Evolutionary conservation across 2,888 invertebrate genomes (phyloP).

Genomic region (Anagyrus pseudococci): DNA sequence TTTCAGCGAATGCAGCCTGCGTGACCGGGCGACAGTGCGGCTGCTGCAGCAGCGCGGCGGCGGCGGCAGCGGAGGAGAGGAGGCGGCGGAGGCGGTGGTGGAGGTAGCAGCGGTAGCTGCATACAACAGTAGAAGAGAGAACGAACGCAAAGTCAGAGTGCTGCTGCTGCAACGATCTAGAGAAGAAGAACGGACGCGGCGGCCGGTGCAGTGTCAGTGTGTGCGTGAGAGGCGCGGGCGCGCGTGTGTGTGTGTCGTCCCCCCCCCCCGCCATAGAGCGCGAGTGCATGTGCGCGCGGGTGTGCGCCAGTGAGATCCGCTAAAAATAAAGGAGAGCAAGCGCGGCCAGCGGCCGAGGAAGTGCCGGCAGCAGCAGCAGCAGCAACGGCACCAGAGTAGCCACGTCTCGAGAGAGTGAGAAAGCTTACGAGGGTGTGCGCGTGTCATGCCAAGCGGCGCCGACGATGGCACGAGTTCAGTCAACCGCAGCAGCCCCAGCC

Average conservation of each 20-base stretch:
- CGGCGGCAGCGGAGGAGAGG: too few relatives aligned
- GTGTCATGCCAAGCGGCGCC: conserved; percentile 34
- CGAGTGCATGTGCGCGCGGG: background rate
- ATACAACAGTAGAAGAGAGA: too few relatives aligned
- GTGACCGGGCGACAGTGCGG: too few relatives aligned
- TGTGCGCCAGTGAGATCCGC: background rate
- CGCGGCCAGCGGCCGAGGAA: background rate
- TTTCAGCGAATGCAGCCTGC: too few relatives aligned
- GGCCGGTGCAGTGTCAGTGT: background rate
- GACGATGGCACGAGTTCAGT: conserved; percentile 9
- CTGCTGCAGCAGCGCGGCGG: too few relatives aligned
- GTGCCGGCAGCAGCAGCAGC: too few relatives aligned
- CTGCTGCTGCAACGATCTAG: too few relatives aligned
- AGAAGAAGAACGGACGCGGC: background rate
- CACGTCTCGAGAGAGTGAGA: background rate
- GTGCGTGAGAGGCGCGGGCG: background rate
- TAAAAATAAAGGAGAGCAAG: conserved; percentile 16
- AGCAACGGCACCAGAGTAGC: background rate
- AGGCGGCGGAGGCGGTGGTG: too few relatives aligned
- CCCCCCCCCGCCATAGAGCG: too few relatives aligned
- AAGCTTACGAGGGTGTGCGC: conserved; percentile 4
- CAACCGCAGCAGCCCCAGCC: background rate
- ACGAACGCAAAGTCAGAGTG: too few relatives aligned
- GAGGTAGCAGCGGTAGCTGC: too few relatives aligned
- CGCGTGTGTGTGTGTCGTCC: too few relatives aligned